Evolutionary conservation across 2,888 invertebrate genomes (phyloP).

Genomic region (Malthinus seriepunctatus): DNA sequence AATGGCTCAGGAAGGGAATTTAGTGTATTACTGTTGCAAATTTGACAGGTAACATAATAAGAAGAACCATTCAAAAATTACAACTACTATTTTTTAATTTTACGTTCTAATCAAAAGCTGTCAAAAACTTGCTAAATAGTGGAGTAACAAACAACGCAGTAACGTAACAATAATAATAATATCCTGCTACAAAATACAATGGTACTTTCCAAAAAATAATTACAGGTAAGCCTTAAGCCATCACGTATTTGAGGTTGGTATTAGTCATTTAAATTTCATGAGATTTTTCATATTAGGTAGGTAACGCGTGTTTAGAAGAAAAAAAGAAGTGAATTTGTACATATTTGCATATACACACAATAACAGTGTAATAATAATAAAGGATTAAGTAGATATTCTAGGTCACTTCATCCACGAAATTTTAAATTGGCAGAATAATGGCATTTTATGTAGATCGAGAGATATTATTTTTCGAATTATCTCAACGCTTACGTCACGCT

Average conservation of each 20-base stretch:
- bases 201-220: conserved; percentile 19
- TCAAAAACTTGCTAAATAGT: conserved; percentile 12
- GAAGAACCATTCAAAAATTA: background rate
- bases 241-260: conserved; percentile 14
- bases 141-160: conserved; percentile 11
- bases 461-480: no score
- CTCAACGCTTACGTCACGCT: no score
- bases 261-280: conserved; percentile 8
- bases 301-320: background rate
- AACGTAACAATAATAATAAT: conserved; percentile 13
- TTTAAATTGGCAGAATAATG: conserved; percentile 1
- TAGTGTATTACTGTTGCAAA: background rate
- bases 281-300: conserved; percentile 4
- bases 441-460: no score
- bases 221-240: conserved; percentile 15
- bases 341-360: background rate
- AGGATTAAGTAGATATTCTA: conserved; percentile 7
- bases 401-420: conserved; percentile 14
- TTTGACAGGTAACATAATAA: background rate
- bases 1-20: no score
- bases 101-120: conserved; percentile 3
- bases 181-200: conserved; percentile 17
- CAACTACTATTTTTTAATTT: background rate
- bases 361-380: no score
- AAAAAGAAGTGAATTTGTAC: background rate